Base-by-base conservation (phyloP, 2,797 vertebrate genomes). In the Chaetophractus vellerosus region DNA sequence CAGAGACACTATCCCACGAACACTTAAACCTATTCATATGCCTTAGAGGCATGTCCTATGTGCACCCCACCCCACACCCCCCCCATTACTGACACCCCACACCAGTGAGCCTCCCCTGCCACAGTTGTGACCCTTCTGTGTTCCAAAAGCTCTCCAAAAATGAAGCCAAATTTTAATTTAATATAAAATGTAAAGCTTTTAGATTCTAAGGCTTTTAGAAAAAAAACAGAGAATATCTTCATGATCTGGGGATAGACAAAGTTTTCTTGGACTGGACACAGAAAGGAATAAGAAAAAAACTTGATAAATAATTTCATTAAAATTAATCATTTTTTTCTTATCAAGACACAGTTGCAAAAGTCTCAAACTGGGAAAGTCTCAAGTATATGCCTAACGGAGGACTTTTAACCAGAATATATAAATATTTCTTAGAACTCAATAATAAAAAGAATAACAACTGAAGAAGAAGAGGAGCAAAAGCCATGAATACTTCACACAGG, bases 391-490 rank as follows among this genome's bases (percentile, higher is more conserved):
- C n/a, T 66, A 36, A 48, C 18, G 63, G 12, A 23, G 6, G 5
- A 33, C 24, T 48, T 86, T 79, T 48, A 50, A 41, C 50, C 24
- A 88, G 41, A 79, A 61, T 69, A 31, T 31, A 74, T 14, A 89
- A n/a, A 26, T 5, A 80, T 19, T 68, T 59, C 41, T 38, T 69
- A 38, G 14, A 57, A 61, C 10, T 71, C 24, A 31, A 75, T 26
- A 81, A 74, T 63, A 18, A 79, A 87, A 19, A 59, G 28, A 11
- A 82, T 28, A 64, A 38, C 26, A 63, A 83, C 18, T 6, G 83
- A 33, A 78, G 38, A 66, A 66, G 66, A 57, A 95, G 82, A 79
- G 33, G 16, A 88, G 45, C 33, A 75, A 55, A 81, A 79, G 50
- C n/a, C 15, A 18, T 10, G 10, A 81, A 75, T 2, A 57, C 12